Conservation (phyloP, 2,888 invertebrate species). For the Pteria penguin region DNA sequence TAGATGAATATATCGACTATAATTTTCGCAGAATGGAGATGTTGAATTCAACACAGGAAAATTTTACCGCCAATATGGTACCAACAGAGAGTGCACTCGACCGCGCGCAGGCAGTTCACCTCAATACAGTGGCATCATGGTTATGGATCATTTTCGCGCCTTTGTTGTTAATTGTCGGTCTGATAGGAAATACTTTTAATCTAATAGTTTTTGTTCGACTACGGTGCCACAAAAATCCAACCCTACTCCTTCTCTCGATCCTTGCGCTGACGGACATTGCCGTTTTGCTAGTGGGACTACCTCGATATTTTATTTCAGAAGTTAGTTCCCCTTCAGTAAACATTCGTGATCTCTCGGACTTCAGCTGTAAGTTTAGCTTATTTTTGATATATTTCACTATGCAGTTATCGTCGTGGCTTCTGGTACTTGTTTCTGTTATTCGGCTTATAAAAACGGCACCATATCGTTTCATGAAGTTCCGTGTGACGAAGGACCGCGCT, state of each 20-base stretch:
- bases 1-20: too few species aligned
- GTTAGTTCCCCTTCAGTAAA: slow-evolving; percentile 42
- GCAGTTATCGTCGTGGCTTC: slow-evolving; percentile 62
- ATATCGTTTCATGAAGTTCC: slow-evolving; percentile 40
- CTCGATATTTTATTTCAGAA: slow-evolving; percentile 51
- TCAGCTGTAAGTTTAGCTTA: slow-evolving; percentile 56
- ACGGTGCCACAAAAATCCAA: slow-evolving; percentile 49
- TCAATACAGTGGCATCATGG: slow-evolving; percentile 8
- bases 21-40: too few species aligned
- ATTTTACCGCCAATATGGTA: neutral
- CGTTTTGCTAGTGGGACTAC: slow-evolving; percentile 51
- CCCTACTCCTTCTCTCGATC: slow-evolving; percentile 50
- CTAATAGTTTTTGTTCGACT: slow-evolving; percentile 51
- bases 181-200: slow-evolving; percentile 55
- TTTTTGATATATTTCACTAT: slow-evolving; percentile 59
- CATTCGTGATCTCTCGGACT: slow-evolving; percentile 43
- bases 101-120: neutral
- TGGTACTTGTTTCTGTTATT: slow-evolving; percentile 55
- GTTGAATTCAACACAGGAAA: too few species aligned
- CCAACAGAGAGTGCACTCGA: neutral
- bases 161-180: slow-evolving; percentile 50
- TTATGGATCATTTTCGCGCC: slow-evolving; percentile 56
- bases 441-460: slow-evolving; percentile 55
- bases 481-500: slow-evolving; percentile 41
- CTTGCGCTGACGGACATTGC: slow-evolving; percentile 55